phyloP scores from a whole-genome alignment of 2,888 invertebrate species.

The Drosophila ezoana region DNA sequence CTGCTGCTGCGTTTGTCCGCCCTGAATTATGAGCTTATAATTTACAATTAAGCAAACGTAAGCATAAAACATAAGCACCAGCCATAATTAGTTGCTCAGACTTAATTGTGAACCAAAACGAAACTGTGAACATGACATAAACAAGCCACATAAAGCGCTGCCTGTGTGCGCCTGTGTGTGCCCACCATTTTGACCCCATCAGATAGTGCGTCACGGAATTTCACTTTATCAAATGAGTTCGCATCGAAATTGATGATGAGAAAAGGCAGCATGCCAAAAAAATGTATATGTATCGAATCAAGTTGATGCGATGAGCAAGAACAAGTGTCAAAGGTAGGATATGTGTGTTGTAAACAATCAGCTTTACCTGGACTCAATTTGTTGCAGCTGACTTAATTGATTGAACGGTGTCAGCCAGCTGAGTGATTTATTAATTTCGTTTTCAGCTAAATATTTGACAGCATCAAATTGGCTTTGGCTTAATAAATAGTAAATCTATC shows the following conservation, averaged over 20 bases:
- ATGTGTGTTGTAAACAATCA: conserved; percentile 30
- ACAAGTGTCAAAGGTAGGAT: conserved; percentile 1
- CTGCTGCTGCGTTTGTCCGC: conserved; percentile 9
- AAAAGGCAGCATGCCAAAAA: conserved; percentile 6
- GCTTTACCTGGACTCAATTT: conserved; percentile 40
- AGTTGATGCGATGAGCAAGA: conserved; percentile 13
- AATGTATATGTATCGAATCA: conserved; percentile 2
- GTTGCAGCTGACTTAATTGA: conserved; percentile 42
- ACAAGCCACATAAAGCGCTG: conserved; percentile 22
- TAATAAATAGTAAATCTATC: background rate
- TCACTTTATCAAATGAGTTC: conserved; percentile 39
- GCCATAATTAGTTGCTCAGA: conserved; percentile 62
- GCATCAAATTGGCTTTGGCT: conserved; percentile 14
- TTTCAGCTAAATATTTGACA: conserved; percentile 32
- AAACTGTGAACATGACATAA: conserved; percentile 44
- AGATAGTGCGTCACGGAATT: conserved; percentile 35
- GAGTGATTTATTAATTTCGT: conserved; percentile 37
- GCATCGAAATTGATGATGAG: conserved; percentile 53
- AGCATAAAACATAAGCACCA: conserved; percentile 65
- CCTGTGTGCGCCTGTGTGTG: background rate
- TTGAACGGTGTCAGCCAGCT: conserved; percentile 36
- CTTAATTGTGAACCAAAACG: conserved; percentile 61
- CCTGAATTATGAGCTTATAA: conserved; percentile 71
- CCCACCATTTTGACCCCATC: conserved; percentile 47
- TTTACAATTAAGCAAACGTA: conserved; percentile 77